A percentile compares a stretch with the other conserved stretches of the same genome.
These are phyloP conservation scores for Chloroceryle aenea DNA, from an alignment of 2,113 vertebrate species.

Conservation along the genomic window DNA sequence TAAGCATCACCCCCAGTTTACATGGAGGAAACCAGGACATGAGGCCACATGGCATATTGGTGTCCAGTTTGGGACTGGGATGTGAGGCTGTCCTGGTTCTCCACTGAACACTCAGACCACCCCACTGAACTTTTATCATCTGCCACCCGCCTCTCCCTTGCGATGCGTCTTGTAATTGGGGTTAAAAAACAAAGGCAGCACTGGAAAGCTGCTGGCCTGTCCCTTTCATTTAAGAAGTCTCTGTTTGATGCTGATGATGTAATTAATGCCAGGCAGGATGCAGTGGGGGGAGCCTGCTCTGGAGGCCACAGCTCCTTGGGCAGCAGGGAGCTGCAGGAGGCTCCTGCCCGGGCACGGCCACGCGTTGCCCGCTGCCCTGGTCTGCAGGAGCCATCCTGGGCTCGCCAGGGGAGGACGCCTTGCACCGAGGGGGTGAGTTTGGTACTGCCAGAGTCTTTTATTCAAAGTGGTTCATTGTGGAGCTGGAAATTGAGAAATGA, in stretches of 20 bases:
- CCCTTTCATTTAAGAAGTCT: neutral
- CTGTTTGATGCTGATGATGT: neutral
- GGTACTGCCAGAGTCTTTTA: accelerated
- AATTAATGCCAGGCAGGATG: neutral
- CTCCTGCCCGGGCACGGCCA: neutral
- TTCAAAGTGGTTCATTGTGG: neutral
- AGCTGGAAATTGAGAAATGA: neutral
- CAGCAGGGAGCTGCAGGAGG: neutral
- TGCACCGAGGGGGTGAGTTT: accelerated
- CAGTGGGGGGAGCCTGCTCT: neutral
- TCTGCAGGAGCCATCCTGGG: neutral
- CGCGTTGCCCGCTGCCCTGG: accelerated
- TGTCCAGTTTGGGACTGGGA: neutral
- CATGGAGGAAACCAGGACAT: neutral
- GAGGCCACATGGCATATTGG: neutral
- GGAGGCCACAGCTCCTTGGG: neutral
- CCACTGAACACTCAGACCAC: neutral
- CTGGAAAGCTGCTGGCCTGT: neutral
- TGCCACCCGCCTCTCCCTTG: neutral
- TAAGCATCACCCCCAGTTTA: neutral
- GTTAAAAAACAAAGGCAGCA: neutral
- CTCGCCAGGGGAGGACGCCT: neutral
- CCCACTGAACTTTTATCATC: neutral
- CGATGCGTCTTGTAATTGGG: neutral
- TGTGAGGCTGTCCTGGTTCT: neutral